Conservation (phyloP, 2,797 vertebrate genomes). For the Oceanodroma leucorhoa region DNA sequence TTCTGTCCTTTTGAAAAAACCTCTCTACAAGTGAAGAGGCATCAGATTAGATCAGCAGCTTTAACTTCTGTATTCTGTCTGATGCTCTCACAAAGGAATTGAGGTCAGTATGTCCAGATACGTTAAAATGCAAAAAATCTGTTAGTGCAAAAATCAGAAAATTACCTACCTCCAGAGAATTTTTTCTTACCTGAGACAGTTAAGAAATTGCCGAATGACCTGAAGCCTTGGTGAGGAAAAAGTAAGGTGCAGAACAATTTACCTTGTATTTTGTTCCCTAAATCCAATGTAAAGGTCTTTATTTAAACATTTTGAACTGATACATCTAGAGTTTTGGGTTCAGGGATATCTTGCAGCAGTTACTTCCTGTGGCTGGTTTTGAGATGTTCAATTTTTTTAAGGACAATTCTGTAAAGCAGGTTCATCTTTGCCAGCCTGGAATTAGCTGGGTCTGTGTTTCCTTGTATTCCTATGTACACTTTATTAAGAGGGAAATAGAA, state of each 20-base stretch:
- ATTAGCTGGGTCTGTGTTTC: neutral
- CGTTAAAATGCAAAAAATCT: neutral
- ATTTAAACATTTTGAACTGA: neutral
- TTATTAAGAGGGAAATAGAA: neutral
- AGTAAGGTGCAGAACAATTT: neutral
- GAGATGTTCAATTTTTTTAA: neutral
- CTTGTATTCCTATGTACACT: neutral
- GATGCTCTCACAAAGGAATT: neutral
- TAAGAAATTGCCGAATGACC: neutral
- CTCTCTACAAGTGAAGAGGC: neutral
- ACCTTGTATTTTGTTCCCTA: neutral
- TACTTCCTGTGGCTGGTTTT: neutral
- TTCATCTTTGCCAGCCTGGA: neutral
- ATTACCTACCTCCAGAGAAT: neutral
- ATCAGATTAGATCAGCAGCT: neutral
- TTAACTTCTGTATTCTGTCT: neutral
- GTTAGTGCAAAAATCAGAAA: neutral
- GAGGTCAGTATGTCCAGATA: neutral
- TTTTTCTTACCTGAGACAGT: neutral
- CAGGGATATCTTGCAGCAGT: neutral
- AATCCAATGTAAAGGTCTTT: neutral
- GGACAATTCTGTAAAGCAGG: neutral
- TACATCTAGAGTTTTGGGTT: neutral
- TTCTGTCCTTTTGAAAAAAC: neutral
- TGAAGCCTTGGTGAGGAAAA: neutral